Percentiles rank a stretch among this genome's conserved stretches.
Evolutionary conservation across 2,797 vertebrate species (phyloP).

Genomic region (Gymnocypris eckloni): DNA sequence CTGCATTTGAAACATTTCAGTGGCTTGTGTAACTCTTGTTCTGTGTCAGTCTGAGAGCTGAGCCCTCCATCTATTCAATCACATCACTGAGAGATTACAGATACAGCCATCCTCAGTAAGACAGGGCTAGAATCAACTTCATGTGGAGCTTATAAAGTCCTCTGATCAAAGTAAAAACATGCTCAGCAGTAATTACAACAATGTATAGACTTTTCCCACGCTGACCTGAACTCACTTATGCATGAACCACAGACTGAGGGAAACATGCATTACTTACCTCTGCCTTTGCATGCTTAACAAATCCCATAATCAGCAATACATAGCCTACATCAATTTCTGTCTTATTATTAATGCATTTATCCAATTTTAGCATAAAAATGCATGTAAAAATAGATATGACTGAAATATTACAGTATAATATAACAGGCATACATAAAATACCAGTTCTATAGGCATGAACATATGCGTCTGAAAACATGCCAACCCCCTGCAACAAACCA

Average conservation of each 20-base stretch:
- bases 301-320: background rate
- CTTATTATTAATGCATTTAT: background rate
- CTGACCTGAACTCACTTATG: background rate
- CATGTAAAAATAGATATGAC: background rate
- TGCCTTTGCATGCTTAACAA: background rate
- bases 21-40: conserved; percentile 11
- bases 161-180: background rate
- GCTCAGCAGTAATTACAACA: background rate
- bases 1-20: background rate
- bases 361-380: background rate
- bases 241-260: background rate
- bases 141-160: background rate
- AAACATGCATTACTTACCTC: background rate
- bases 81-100: conserved; percentile 21
- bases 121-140: background rate
- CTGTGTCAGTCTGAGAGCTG: conserved; percentile 1
- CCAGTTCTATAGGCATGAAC: background rate
- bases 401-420: background rate
- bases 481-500: background rate
- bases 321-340: background rate
- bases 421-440: background rate
- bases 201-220: background rate
- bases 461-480: background rate
- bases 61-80: background rate
- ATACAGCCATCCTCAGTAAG: background rate